Evolutionary conservation across 2,113 vertebrate genomes (phyloP), one percentile per base, ranked within the genome.

Genomic region (Oreotrochilus melanogaster): DNA sequence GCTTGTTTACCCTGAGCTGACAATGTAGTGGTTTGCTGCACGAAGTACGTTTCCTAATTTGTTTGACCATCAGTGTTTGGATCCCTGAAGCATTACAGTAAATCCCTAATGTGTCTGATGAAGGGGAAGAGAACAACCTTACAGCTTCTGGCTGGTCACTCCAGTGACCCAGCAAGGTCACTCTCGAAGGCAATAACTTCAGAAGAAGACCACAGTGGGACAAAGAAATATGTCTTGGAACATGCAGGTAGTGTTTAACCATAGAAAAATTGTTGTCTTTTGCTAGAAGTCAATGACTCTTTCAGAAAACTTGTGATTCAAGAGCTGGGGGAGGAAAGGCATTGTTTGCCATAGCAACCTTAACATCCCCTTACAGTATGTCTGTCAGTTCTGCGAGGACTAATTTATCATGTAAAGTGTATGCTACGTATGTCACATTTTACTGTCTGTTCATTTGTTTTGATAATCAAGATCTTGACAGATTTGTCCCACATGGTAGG

Each of bases 381-480:
- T 90, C 93, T 95, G 74, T 92, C 82, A 93, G 87, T 95, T 95
- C 57, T 89, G 28, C 21, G 25, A 93, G 78, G 87, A 78, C 95
- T 98, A 95, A 98, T 98, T 98, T 97, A 81, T 98, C 96, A 97
- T 95, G 78, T 87, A 91, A 98, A 96, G 71, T 96, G 73, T 96
- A 95, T 97, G 89, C 95, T 95, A 72, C 67, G 33, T 94, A 79
- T 96, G 96, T 96, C 97, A 97, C 89, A 92, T 96, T 97, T 98
- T 95, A 92, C 95, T 97, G 91, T 93, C 90, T 91, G 78, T 96
- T 97, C 97, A 97, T 97, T 98, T 98, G 97, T 98, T 98, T 97
- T 97, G 94, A 97, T 97, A 97, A 98, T 97, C 95, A 98, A 97
- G 97, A 98, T 96, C 96, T 96, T 97, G 96, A 97, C 96, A 97